Base-by-base conservation (phyloP, 1,140 invertebrate species). In the Microplitis mediator region DNA sequence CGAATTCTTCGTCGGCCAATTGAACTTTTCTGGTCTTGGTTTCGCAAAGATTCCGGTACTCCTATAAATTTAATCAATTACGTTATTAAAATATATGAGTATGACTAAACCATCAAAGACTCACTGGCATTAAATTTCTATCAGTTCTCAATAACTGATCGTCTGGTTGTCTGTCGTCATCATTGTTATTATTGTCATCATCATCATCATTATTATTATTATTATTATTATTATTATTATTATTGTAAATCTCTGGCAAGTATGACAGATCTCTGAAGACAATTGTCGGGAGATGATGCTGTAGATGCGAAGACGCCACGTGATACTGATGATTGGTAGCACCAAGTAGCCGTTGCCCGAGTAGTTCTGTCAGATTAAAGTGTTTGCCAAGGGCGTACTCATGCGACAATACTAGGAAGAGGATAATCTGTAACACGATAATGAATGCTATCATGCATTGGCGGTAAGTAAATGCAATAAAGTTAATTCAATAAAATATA, bases 11-110 rank as follows among this genome's bases (percentile, higher is more conserved):
- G 71, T 88, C 83, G 6, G 72, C 77, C 35, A 88, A 75, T 54
- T 81, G 79, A 4, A 87, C 77, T 75, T 76, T 82, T 70, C 76
- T 80, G 0, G 78, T 83, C 23, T 80, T 74, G 5, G 74, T 83
- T 71, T 87, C 81, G 54, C 88, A 88, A 34, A 88, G 81, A 72
- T 79, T 83, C n/a, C 77, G 81, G 73, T 87, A 87, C 58, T 86
- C 82, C 87, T 88, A 36, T 51, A 13, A 31, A 56, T 54, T 4
- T 4, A 62, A 71, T 23, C 4, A 23, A 0, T 23, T 23, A 23
- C 2, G 0, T 23, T 23, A 23, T 23, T 23, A 23, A 23, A 23
- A 23, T 3, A 70, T 16, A 8, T 60, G 36, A 2, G 23, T 52
- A 45, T 13, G 8, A 14, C 16, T 39, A 13, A 52, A 58, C n/a